Percentiles rank a stretch among this genome's conserved stretches.
These are phyloP conservation scores for Pristionchus japonicus DNA, from an alignment of 2,888 invertebrate genomes.

Conservation along the genomic window DNA sequence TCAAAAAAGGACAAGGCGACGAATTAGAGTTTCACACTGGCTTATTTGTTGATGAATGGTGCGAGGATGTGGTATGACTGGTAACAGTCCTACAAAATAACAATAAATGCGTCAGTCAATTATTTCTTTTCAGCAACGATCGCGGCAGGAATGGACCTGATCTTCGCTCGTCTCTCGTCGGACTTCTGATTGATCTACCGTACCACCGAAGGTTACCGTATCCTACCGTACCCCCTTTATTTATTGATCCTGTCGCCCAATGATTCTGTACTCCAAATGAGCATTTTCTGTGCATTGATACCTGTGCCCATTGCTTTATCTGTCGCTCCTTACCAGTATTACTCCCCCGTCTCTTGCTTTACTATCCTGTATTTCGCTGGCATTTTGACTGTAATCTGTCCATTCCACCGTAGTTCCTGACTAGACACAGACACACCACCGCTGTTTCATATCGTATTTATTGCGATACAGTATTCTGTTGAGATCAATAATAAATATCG, in stretches of 20 bases:
- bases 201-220: not conserved
- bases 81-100: too few species aligned
- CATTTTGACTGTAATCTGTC: not conserved
- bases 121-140: slow-evolving; percentile 41
- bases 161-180: slow-evolving; percentile 41
- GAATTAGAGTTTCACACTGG: too few species aligned
- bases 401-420: not conserved
- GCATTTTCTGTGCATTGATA: not conserved
- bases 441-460: slow-evolving; percentile 2
- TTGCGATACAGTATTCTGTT: slow-evolving; percentile 25
- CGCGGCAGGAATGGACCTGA: slow-evolving; percentile 46
- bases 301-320: not conserved
- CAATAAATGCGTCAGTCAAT: too few species aligned
- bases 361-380: not conserved
- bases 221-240: not conserved
- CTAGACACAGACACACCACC: not conserved
- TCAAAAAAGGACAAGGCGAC: too few species aligned
- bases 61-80: too few species aligned
- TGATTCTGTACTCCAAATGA: not conserved
- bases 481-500: slow-evolving; percentile 31
- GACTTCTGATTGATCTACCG: slow-evolving; percentile 37
- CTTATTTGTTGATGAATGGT: too few species aligned
- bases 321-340: not conserved
- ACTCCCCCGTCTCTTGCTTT: not conserved
- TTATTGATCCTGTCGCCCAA: not conserved